A percentile compares a stretch with the other conserved stretches of the same genome.
Conservation (phyloP, 2,888 invertebrate genomes). For the Linhomoeus sp. region DNA sequence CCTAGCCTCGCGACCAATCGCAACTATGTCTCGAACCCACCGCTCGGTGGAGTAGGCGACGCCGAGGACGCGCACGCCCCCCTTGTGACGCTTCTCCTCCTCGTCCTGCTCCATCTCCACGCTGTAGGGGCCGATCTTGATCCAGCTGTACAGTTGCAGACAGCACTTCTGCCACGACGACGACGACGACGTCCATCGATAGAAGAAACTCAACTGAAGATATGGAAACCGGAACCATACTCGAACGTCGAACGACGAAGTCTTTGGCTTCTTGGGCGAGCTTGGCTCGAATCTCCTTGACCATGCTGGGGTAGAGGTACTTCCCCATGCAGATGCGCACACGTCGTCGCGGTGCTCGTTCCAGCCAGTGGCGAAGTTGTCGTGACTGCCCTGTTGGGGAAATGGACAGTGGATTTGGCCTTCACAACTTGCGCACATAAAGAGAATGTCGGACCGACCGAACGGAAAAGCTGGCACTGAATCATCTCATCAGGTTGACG, state of each 20-base stretch:
- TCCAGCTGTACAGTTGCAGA: constrained; percentile 6
- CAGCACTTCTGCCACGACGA: constrained; percentile 4
- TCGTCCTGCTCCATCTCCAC: constrained; percentile 18
- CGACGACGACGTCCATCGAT: not conserved
- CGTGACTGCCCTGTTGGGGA: too few species aligned
- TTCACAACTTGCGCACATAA: too few species aligned
- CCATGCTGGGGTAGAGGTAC: constrained; percentile 68
- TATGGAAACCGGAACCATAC: constrained; percentile 17
- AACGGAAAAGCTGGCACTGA: too few species aligned
- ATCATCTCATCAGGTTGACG: too few species aligned
- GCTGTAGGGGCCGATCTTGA: constrained; percentile 35
- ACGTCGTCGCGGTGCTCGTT: constrained; percentile 68
- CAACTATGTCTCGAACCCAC: too few species aligned
- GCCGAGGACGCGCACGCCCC: constrained; percentile 65
- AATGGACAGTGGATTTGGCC: too few species aligned
- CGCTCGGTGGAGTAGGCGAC: constrained; percentile 43
- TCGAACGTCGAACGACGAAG: constrained; percentile 29
- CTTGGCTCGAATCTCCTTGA: constrained; percentile 58
- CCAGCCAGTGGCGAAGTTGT: constrained; percentile 82
- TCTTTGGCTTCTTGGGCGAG: constrained; percentile 61
- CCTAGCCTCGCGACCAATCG: too few species aligned
- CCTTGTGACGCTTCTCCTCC: constrained; percentile 62
- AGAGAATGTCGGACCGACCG: too few species aligned
- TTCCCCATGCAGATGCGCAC: constrained; percentile 62
- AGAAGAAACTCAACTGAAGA: not conserved